Percentiles rank a stretch among this genome's conserved stretches.
Evolutionary conservation across 1,140 invertebrate genomes (phyloP).

Genomic region (Anoplolepis gracilipes): DNA sequence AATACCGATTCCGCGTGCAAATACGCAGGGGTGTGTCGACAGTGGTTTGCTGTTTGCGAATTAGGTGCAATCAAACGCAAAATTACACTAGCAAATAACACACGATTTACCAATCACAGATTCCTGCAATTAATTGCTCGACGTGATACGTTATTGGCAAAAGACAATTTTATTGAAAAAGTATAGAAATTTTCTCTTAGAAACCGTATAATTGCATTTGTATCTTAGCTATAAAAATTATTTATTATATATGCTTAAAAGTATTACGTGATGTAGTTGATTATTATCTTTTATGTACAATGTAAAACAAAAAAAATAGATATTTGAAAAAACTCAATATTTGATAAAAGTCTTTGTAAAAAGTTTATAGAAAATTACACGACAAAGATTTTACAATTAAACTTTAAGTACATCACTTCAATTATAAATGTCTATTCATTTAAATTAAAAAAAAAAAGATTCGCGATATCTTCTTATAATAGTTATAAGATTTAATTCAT

Average conservation of each 20-base stretch:
- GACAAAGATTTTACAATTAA: background rate
- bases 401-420: background rate
- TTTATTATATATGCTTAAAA: background rate
- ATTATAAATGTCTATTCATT: background rate
- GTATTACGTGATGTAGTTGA: background rate
- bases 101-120: conserved; percentile 79
- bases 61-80: conserved; percentile 82
- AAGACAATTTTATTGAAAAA: no score
- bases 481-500: background rate
- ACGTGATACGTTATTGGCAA: conserved; percentile 7
- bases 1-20: conserved; percentile 70
- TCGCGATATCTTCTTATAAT: background rate
- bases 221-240: background rate
- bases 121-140: conserved; percentile 63
- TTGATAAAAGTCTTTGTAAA: background rate
- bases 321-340: conserved; percentile 5
- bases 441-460: background rate
- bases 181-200: no score
- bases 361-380: background rate
- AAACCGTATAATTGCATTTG: no score
- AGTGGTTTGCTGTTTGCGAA: conserved; percentile 77
- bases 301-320: background rate
- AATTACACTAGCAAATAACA: conserved; percentile 78
- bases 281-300: background rate
- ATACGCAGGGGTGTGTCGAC: conserved; percentile 62